Evolutionary conservation across 2,797 vertebrate genomes (phyloP).

Genomic region (Spheniscus humboldti): DNA sequence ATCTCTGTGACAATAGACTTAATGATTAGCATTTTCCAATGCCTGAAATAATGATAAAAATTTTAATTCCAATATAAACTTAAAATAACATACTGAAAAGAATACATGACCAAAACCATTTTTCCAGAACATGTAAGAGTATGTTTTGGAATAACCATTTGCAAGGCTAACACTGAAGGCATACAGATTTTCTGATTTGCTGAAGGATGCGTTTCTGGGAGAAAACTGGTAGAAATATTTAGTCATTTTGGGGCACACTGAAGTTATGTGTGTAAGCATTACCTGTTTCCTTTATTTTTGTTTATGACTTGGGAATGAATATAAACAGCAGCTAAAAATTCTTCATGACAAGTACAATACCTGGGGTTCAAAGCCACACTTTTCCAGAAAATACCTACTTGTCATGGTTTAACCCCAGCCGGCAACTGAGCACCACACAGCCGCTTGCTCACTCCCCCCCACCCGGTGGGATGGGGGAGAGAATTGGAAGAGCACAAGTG

Average conservation of each 20-base stretch:
- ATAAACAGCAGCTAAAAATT: not conserved
- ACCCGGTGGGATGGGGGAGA: no score
- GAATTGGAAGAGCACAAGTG: no score
- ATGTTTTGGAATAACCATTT: not conserved
- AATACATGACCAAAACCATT: not conserved
- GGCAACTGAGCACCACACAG: no score
- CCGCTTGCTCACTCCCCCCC: no score
- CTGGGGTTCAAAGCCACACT: constrained; percentile 23
- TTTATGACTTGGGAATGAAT: not conserved
- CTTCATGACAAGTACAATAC: constrained; percentile 3
- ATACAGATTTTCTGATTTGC: not conserved
- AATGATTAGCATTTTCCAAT: not conserved
- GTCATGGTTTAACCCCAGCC: no score
- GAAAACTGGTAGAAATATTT: not conserved
- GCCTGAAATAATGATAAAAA: not conserved
- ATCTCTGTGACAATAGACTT: constrained; percentile 21
- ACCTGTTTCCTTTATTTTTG: not conserved
- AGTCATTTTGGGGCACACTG: not conserved
- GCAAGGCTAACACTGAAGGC: not conserved
- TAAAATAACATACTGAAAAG: not conserved
- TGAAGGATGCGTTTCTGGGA: not conserved
- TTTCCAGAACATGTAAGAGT: not conserved
- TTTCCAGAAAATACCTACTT: constrained; percentile 39
- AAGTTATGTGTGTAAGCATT: not conserved
- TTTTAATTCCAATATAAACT: not conserved